Conservation (phyloP, 2,888 invertebrate species). For the Flexamia atlantica region DNA sequence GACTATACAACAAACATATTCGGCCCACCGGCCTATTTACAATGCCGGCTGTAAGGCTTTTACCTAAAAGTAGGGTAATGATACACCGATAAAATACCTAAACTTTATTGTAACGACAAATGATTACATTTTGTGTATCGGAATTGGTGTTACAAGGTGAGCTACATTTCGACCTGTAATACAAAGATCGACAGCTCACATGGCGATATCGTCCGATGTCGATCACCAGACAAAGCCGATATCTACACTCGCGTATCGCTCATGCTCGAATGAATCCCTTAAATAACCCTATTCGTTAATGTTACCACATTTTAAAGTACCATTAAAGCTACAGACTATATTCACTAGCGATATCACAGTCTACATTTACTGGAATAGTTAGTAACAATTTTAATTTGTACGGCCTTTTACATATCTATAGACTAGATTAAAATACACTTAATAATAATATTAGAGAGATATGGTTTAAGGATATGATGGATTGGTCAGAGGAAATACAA, state of each 20-base stretch:
- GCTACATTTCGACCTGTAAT: not conserved
- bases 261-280: not conserved
- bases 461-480: too few species aligned
- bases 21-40: not conserved
- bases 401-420: not conserved
- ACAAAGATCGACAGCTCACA: not conserved
- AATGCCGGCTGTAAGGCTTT: not conserved
- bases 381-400: not conserved
- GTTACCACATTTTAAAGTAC: slow-evolving; percentile 5
- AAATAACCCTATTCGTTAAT: not conserved
- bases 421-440: not conserved
- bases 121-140: slow-evolving; percentile 18
- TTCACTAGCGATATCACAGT: slow-evolving; percentile 26
- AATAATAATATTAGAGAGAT: too few species aligned
- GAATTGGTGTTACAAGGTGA: slow-evolving; percentile 36
- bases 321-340: slow-evolving; percentile 20
- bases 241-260: not conserved
- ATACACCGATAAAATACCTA: slow-evolving; percentile 46
- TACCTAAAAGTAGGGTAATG: slow-evolving; percentile 32
- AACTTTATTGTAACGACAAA: slow-evolving; percentile 49
- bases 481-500: too few species aligned
- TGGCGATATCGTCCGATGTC: not conserved
- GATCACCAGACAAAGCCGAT: not conserved
- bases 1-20: not conserved
- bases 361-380: slow-evolving; percentile 2